Conservation (phyloP, 2,113 vertebrate species). For the Sclerurus mexicanus region DNA sequence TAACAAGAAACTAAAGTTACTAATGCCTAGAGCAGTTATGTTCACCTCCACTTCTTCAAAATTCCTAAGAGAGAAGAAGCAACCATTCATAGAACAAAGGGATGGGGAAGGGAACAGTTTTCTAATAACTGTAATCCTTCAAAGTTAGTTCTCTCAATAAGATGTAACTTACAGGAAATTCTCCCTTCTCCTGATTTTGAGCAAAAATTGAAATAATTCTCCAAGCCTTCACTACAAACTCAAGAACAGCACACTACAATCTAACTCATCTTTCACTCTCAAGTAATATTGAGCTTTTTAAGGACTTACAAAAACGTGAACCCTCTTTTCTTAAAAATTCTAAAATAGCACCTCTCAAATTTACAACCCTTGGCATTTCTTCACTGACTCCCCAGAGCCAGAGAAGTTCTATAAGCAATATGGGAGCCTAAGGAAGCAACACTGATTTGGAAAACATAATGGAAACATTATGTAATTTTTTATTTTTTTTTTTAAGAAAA, state of each 20-base stretch:
- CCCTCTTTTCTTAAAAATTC: neutral
- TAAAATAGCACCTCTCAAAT: neutral
- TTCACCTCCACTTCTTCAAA: neutral
- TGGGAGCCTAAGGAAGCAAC: neutral
- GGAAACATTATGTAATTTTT: neutral
- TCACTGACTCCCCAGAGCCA: neutral
- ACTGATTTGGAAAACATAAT: neutral
- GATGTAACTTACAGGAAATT: neutral
- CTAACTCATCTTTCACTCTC: neutral
- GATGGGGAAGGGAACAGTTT: neutral
- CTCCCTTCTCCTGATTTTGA: neutral
- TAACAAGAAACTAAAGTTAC: neutral
- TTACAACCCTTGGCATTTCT: neutral
- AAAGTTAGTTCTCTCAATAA: neutral
- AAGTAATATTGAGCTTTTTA: neutral
- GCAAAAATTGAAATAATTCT: neutral
- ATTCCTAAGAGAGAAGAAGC: neutral
- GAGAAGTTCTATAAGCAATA: neutral
- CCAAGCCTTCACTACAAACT: neutral
- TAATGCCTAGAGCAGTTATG: neutral
- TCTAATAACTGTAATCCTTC: neutral
- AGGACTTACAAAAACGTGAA: neutral
- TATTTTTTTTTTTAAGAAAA: neutral
- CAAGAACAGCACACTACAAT: neutral
- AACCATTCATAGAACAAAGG: neutral